These are phyloP conservation scores for Araneus ventricosus DNA, from an alignment of 1,140 invertebrate genomes.

Conservation along the genomic window DNA sequence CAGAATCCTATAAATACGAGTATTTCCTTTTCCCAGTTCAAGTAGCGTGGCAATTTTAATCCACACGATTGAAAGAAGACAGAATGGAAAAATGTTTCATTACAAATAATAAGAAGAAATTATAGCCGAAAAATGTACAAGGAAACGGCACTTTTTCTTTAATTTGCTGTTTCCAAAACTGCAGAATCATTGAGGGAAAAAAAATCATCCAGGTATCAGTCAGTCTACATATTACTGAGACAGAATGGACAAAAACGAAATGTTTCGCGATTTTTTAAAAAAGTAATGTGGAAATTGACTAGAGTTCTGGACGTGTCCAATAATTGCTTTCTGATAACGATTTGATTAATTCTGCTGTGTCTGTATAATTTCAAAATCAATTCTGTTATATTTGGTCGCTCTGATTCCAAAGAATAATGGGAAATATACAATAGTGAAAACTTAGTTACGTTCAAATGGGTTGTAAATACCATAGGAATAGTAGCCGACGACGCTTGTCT, in stretches of 20 bases:
- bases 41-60: not conserved
- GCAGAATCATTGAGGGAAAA: not conserved
- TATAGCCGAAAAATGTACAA: not conserved
- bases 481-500: conserved; percentile 19
- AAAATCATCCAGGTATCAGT: not conserved
- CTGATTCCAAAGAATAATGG: conserved; percentile 52
- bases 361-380: conserved; percentile 31
- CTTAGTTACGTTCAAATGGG: not conserved
- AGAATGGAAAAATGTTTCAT: not conserved
- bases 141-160: not conserved
- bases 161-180: not conserved
- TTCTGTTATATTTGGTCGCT: conserved; percentile 20
- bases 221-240: not conserved
- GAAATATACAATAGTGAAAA: conserved; percentile 10
- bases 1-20: not conserved
- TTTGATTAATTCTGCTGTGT: not conserved
- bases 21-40: not conserved
- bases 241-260: not conserved
- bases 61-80: conserved; percentile 1
- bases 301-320: not conserved
- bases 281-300: not conserved
- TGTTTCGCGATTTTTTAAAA: not conserved
- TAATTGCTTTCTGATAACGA: not conserved
- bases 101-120: not conserved
- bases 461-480: not conserved